phyloP scores from a whole-genome alignment of 2,797 vertebrate genomes.

The Sebastes melanostomus region DNA sequence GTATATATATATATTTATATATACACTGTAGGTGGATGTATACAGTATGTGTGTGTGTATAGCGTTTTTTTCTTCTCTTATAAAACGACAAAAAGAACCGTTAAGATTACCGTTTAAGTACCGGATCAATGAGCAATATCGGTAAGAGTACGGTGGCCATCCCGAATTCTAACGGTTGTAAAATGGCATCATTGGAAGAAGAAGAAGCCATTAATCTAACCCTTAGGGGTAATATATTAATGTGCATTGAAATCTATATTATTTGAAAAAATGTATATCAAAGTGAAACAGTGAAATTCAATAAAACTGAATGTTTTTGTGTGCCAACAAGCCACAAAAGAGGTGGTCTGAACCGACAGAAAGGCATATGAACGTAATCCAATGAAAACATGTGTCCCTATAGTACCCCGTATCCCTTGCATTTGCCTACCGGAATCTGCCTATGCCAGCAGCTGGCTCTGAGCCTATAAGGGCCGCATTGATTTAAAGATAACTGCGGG shows the following conservation, averaged over 20 bases:
- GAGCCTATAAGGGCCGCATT: not conserved
- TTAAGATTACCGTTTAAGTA: no score
- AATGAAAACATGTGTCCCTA: not conserved
- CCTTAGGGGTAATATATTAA: not conserved
- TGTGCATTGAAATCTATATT: not conserved
- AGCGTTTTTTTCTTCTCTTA: no score
- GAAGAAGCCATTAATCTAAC: no score
- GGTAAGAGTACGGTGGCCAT: no score
- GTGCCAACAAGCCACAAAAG: not conserved
- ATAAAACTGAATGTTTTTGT: not conserved
- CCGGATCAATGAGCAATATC: no score
- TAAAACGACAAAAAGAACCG: no score
- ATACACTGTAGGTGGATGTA: no score
- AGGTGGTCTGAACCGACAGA: not conserved
- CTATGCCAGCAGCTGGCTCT: not conserved
- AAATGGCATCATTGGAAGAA: not conserved
- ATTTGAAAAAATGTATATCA: not conserved
- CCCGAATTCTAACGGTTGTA: no score
- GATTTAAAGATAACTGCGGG: not conserved
- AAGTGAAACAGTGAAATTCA: not conserved
- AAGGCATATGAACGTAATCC: not conserved
- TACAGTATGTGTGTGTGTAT: fast-evolving
- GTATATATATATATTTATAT: no score
- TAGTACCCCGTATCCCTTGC: not conserved
- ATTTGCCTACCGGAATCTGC: not conserved